Evolutionary conservation across 2,113 vertebrate genomes (phyloP).

Genomic region (Laterallus jamaicensis): DNA sequence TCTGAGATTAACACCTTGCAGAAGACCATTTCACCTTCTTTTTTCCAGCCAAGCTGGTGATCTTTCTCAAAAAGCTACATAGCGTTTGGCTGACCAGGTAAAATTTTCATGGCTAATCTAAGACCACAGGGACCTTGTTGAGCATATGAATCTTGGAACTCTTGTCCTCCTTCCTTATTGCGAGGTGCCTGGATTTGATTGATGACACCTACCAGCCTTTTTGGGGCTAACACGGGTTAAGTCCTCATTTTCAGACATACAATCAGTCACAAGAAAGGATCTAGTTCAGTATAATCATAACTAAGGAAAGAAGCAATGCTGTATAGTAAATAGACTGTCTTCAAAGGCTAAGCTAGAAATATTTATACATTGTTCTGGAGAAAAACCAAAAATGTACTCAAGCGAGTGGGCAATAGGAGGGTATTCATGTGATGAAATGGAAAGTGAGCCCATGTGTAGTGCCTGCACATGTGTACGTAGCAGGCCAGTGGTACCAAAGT

Average conservation of each 20-base stretch:
- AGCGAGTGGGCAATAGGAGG: background rate
- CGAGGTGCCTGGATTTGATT: background rate
- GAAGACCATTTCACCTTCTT: background rate
- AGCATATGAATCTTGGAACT: rapidly evolving
- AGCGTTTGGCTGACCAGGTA: background rate
- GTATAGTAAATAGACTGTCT: background rate
- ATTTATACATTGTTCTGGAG: background rate
- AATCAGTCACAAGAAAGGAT: background rate
- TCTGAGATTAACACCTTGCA: background rate
- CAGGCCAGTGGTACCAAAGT: background rate
- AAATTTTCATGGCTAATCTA: background rate
- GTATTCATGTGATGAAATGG: background rate
- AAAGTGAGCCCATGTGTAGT: background rate
- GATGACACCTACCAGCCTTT: background rate
- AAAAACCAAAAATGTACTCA: background rate
- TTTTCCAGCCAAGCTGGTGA: background rate
- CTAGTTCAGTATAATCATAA: background rate
- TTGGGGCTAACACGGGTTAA: background rate
- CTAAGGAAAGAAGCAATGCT: background rate
- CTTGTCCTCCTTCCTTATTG: background rate
- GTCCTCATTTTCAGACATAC: background rate
- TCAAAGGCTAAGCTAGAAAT: background rate
- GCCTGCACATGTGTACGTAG: background rate
- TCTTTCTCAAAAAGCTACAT: background rate
- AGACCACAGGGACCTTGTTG: background rate